Evolutionary conservation across 2,113 vertebrate species (phyloP).

Genomic region (Trinectes maculatus): DNA sequence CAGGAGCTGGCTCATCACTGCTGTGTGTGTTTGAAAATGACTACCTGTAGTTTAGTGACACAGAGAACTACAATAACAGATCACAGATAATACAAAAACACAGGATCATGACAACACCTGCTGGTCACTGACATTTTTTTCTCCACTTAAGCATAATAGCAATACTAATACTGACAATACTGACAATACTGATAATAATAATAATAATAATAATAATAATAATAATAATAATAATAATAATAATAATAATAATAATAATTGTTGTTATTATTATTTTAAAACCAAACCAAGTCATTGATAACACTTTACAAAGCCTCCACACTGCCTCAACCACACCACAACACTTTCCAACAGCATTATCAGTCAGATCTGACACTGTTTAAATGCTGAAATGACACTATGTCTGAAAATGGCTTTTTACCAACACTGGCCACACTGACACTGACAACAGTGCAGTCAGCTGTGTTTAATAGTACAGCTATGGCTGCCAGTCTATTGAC

Average conservation of each 20-base stretch:
- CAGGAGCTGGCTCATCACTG: not conserved
- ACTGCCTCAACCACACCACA: not conserved
- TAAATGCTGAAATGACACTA: not conserved
- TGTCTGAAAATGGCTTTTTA: not conserved
- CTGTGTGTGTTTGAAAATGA: constrained; percentile 23
- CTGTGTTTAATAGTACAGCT: not conserved
- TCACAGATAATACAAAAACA: not conserved
- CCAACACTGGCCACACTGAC: not conserved
- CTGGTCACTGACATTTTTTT: not conserved
- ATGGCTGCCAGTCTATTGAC: not conserved
- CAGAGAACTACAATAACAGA: too few relatives aligned
- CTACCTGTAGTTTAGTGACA: constrained; percentile 4
- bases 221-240: too few relatives aligned
- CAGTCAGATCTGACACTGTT: too few relatives aligned
- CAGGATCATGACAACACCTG: not conserved
- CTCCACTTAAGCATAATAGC: not conserved
- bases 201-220: too few relatives aligned
- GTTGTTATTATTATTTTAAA: not conserved
- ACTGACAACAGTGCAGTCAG: not conserved
- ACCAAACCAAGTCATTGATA: not conserved
- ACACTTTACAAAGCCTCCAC: not conserved
- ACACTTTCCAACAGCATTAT: too few relatives aligned
- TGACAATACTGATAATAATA: too few relatives aligned
- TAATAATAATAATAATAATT: too few relatives aligned
- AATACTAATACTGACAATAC: too few relatives aligned